Conservation (phyloP, 2,888 invertebrate species). For the Alitta virens region DNA sequence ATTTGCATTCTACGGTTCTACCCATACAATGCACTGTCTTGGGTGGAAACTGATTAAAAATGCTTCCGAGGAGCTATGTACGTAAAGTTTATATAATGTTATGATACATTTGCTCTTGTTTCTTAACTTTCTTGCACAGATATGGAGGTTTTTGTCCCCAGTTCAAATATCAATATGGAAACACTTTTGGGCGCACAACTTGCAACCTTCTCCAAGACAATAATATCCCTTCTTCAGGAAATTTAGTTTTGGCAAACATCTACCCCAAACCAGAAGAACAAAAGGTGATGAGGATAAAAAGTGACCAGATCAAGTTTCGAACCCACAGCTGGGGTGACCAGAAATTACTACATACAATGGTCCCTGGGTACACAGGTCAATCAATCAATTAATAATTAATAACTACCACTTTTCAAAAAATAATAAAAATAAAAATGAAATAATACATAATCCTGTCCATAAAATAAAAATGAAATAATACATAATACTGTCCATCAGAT, state of each 20-base stretch:
- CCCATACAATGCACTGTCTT: no score
- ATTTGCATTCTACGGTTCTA: no score
- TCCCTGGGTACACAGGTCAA: conserved; percentile 51
- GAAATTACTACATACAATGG: conserved; percentile 42
- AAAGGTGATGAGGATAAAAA: not conserved
- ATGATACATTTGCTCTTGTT: not conserved
- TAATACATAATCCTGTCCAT: no score
- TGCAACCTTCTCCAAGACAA: conserved; percentile 34
- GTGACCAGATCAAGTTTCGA: conserved; percentile 32
- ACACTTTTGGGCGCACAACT: conserved; percentile 48
- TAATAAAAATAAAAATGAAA: no score
- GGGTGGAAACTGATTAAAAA: no score
- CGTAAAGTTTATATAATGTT: no score
- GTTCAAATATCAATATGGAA: conserved; percentile 47
- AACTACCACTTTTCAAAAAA: no score
- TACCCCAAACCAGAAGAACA: conserved; percentile 18
- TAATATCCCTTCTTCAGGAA: conserved; percentile 40
- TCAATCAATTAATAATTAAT: no score
- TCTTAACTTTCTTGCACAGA: conserved; percentile 26
- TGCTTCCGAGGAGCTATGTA: no score
- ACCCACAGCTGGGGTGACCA: conserved; percentile 45
- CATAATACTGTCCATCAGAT: no score
- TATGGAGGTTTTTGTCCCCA: conserved; percentile 51
- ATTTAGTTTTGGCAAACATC: conserved; percentile 39
- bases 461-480: no score